Conservation (phyloP, 2,113 vertebrate genomes). For the Neolamprologus longior region DNA sequence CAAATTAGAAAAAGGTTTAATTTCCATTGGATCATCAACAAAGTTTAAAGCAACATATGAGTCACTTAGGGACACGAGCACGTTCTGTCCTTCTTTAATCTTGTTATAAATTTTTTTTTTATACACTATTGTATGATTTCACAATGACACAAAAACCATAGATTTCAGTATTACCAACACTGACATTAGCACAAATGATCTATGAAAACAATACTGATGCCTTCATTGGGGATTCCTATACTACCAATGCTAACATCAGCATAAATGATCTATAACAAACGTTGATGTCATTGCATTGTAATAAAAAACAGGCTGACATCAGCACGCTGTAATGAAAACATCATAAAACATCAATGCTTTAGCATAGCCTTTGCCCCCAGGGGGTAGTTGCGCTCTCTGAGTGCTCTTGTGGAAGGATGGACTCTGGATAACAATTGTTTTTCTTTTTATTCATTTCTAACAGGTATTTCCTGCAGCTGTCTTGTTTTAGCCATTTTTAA, state of each 20-base stretch:
- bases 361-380: neutral
- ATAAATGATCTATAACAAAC: accelerated
- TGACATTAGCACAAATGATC: neutral
- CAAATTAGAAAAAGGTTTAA: neutral
- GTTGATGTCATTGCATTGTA: accelerated
- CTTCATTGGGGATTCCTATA: neutral
- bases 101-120: accelerated
- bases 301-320: neutral
- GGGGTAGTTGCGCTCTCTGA: accelerated
- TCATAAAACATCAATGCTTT: neutral
- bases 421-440: neutral
- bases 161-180: neutral
- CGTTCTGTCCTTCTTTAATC: accelerated
- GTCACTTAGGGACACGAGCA: neutral
- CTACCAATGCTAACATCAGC: neutral
- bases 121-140: accelerated
- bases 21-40: neutral
- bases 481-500: neutral
- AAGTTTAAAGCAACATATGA: neutral
- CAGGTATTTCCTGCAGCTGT: neutral
- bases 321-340: accelerated
- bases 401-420: neutral
- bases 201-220: neutral
- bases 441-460: neutral
- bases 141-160: neutral